Base-by-base conservation (phyloP, 2,113 vertebrate species). In the Perognathus longimembris region DNA sequence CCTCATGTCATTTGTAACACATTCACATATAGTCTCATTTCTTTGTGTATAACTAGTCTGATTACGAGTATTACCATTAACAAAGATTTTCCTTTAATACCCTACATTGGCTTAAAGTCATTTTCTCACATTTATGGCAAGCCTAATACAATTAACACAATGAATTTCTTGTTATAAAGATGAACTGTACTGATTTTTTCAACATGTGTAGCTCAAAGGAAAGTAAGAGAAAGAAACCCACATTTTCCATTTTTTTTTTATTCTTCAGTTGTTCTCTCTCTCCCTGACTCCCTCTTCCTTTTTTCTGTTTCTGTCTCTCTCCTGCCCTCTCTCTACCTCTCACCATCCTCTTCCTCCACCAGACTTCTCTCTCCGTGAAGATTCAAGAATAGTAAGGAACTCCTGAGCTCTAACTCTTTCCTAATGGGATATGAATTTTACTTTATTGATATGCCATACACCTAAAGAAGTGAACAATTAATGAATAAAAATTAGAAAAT, bases 351-450 rank as follows among this genome's bases (percentile, higher is more conserved):
- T 17, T 38, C 17, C 14, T 59, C 15, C 21, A 50, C 63, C 54
- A 78, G n/a, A 8, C 32, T 95, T 85, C 57, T 63, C 50, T 73
- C 28, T 77, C 59, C 67, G 9, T 80, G 63, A 10, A 79, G 38
- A 88, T 9, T 1, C 28, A 63, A 38, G 20, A 77, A 5, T 36
- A 42, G 28, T 40, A 69, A 93, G 15, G 73, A 7, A 42, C 12
- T 75, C 36, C 18, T 67, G 24, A 79, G 5, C 8, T 87, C 38
- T 30, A 83, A 57, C 61, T 93, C 21, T 66, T 93, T 73, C 59
- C 17, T 80, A 85, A 80, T 54, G 83, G 50, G 87, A 80, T 32
- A 71, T 76, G 9, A 80, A n/a, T 71, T 86, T 87, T 71, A 85
- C 15, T 61, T 76, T 64, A 15, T 81, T 90, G 7, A 90, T 15